These are phyloP conservation scores for Perccottus glenii DNA, from an alignment of 2,113 vertebrate genomes.

Conservation along the genomic window DNA sequence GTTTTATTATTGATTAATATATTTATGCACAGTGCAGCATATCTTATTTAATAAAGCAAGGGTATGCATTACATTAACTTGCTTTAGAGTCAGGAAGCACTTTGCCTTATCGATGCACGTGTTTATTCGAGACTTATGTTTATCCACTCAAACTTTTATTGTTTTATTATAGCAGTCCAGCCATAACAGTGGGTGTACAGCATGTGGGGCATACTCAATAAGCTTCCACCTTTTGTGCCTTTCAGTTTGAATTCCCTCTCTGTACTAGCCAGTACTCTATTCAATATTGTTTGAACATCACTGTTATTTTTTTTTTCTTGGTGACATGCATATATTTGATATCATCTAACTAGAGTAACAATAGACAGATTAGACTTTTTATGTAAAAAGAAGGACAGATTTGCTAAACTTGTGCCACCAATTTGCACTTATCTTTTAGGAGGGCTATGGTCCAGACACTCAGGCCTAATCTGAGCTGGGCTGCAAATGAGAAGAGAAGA, in stretches of 20 bases:
- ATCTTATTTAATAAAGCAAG: slow-evolving; percentile 72
- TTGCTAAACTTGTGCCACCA: slow-evolving; percentile 5
- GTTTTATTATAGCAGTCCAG: slow-evolving; percentile 43
- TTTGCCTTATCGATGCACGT: slow-evolving; percentile 53
- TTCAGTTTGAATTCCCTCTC: neutral
- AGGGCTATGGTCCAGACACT: slow-evolving; percentile 13
- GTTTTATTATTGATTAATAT: slow-evolving; percentile 69
- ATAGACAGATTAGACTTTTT: slow-evolving; percentile 5
- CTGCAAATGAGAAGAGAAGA: slow-evolving; percentile 52
- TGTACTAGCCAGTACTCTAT: slow-evolving; percentile 4
- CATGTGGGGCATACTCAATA: slow-evolving; percentile 32
- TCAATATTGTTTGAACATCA: neutral
- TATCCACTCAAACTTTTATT: slow-evolving; percentile 36
- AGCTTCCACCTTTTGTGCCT: slow-evolving; percentile 6
- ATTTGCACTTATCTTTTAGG: slow-evolving; percentile 34
- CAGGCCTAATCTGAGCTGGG: slow-evolving; percentile 17
- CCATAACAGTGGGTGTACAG: slow-evolving; percentile 22
- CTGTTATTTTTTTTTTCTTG: slow-evolving; percentile 15
- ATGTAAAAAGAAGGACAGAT: slow-evolving; percentile 17
- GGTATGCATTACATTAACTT: slow-evolving; percentile 67
- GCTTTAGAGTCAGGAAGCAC: slow-evolving; percentile 47
- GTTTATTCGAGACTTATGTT: slow-evolving; percentile 55
- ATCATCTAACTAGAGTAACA: slow-evolving; percentile 12
- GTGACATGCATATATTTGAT: slow-evolving; percentile 3
- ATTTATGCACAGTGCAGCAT: slow-evolving; percentile 71